phyloP scores from a whole-genome alignment of 2,797 vertebrate species.

The Acipenser ruthenus region DNA sequence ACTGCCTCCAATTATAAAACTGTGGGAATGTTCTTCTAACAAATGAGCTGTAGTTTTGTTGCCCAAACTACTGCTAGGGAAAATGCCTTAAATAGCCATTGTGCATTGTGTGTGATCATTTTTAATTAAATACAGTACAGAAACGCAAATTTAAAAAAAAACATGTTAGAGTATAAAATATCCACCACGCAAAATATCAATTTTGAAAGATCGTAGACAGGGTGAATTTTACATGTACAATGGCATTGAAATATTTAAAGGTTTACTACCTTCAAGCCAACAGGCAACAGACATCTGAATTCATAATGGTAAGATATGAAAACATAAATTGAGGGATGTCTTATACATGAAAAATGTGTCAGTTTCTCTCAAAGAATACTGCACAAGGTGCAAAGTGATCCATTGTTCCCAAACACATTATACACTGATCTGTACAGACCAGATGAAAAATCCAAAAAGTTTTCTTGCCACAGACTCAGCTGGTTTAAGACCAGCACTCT shows the following conservation, averaged over 20 bases:
- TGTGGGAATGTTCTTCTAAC: conserved; percentile 41
- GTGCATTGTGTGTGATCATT: conserved; percentile 1
- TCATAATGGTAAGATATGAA: too few species aligned
- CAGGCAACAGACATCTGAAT: too few species aligned
- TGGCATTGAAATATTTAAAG: too few species aligned
- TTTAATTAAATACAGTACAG: conserved; percentile 11
- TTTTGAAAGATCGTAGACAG: background rate
- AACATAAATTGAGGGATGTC: too few species aligned
- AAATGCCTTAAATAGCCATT: conserved; percentile 38
- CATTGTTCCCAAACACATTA: background rate
- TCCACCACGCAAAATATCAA: background rate
- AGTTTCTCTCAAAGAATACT: background rate
- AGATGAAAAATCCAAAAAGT: conserved; percentile 2
- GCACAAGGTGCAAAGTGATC: too few species aligned
- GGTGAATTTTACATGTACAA: too few species aligned
- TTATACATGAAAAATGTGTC: too few species aligned
- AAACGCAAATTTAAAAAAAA: conserved; percentile 14
- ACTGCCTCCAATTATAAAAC: conserved; percentile 37
- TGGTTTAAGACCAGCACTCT: conserved; percentile 59
- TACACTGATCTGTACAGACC: background rate
- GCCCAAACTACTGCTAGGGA: conserved; percentile 35
- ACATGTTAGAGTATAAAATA: conserved; percentile 17
- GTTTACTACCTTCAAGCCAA: too few species aligned
- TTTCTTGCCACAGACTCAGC: conserved; percentile 49
- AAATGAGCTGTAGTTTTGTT: conserved; percentile 45